These are phyloP conservation scores for Hylyphantes graminicola DNA, from an alignment of 1,140 invertebrate genomes.

Conservation along the genomic window DNA sequence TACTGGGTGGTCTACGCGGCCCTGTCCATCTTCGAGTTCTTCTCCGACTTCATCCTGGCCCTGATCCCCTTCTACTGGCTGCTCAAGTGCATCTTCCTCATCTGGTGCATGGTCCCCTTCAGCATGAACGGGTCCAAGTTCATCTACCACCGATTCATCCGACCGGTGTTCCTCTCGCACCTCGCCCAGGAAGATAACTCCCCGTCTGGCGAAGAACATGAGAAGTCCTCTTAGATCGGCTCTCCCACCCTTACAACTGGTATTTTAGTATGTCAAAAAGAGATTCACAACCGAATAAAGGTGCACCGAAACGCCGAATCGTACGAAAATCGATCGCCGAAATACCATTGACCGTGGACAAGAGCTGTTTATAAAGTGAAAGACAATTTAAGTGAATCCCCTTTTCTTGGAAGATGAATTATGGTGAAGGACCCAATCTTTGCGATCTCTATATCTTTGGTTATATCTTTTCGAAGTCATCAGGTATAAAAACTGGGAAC, in stretches of 20 bases:
- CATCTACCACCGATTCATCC: conserved; percentile 85
- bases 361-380: too few relatives aligned
- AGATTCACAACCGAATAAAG: conserved; percentile 7
- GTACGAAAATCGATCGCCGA: conserved; percentile 23
- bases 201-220: conserved; percentile 32
- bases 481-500: too few relatives aligned
- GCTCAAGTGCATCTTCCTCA: conserved; percentile 92
- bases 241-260: not conserved
- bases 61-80: conserved; percentile 98
- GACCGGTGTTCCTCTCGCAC: conserved; percentile 81
- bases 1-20: conserved; percentile 97
- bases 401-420: too few relatives aligned
- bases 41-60: conserved; percentile 80
- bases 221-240: conserved; percentile 41
- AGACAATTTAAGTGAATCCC: too few relatives aligned
- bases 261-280: not conserved
- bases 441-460: too few relatives aligned
- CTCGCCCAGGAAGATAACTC: conserved; percentile 73
- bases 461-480: too few relatives aligned
- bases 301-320: not conserved
- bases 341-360: not conserved
- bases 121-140: conserved; percentile 91
- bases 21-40: conserved; percentile 84
- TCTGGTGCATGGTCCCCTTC: conserved; percentile 93
- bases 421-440: too few relatives aligned